A percentile compares a stretch with the other conserved stretches of the same genome.
Conservation (phyloP, 2,888 invertebrate species). For the Patella caerulea region DNA sequence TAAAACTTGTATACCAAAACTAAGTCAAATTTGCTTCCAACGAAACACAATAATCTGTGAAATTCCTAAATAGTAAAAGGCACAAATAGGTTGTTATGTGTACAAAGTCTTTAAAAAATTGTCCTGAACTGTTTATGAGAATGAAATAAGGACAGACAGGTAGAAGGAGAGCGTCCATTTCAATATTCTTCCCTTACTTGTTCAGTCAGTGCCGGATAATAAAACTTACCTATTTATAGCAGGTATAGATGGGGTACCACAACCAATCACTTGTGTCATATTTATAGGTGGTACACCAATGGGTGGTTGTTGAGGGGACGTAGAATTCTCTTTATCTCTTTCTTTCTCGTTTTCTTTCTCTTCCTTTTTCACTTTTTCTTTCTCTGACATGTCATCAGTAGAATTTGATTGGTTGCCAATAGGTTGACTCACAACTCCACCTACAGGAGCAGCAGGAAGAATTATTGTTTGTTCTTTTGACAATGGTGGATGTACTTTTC, state of each 20-base stretch:
- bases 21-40: too few species aligned
- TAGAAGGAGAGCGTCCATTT: too few species aligned
- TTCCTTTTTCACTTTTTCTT: conserved; percentile 27
- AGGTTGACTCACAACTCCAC: conserved; percentile 4
- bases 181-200: too few species aligned
- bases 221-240: neutral
- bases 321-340: neutral
- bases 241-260: neutral
- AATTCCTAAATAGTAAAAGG: too few species aligned
- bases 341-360: conserved; percentile 29
- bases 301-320: neutral
- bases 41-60: too few species aligned
- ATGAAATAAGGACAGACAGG: too few species aligned
- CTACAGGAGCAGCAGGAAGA: conserved; percentile 9
- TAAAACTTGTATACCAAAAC: too few species aligned
- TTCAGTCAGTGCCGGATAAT: too few species aligned
- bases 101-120: too few species aligned
- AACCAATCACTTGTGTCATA: neutral
- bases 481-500: neutral
- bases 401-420: neutral
- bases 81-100: too few species aligned
- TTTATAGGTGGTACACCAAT: neutral
- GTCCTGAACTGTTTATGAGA: too few species aligned
- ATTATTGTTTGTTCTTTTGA: conserved; percentile 2
- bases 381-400: conserved; percentile 11